Evolutionary conservation across 2,888 invertebrate genomes (phyloP).

Genomic region (Chaetogeoica ovagalla): DNA sequence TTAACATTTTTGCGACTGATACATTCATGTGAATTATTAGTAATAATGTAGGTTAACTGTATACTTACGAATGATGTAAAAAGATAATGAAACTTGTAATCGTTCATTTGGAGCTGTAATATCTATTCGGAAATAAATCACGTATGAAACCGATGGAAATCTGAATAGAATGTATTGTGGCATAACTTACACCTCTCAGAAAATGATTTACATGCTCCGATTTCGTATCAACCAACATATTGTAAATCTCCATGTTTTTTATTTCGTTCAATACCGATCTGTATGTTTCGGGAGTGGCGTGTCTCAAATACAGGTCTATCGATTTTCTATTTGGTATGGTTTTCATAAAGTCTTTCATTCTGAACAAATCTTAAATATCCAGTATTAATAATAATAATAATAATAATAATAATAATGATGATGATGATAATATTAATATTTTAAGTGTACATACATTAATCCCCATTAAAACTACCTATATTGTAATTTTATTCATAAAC

Average conservation of each 20-base stretch:
- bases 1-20: too few relatives aligned
- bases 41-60: background rate
- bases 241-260: constrained; percentile 75
- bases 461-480: too few relatives aligned
- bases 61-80: constrained; percentile 71
- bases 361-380: constrained; percentile 66
- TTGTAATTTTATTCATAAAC: too few relatives aligned
- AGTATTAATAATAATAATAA: background rate
- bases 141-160: background rate
- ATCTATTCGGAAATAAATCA: constrained; percentile 63
- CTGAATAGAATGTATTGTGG: background rate
- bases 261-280: constrained; percentile 71
- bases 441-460: too few relatives aligned
- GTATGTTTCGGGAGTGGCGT: constrained; percentile 70
- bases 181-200: constrained; percentile 70
- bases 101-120: constrained; percentile 79
- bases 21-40: too few relatives aligned
- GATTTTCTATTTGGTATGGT: constrained; percentile 65
- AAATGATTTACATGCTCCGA: constrained; percentile 73
- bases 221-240: constrained; percentile 76
- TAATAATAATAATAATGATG: too few relatives aligned
- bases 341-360: constrained; percentile 72
- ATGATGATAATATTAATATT: too few relatives aligned
- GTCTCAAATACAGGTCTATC: constrained; percentile 71
- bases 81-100: constrained; percentile 81